Evolutionary conservation across 2,797 vertebrate species (phyloP), one percentile per base, ranked within the genome.

Genomic region (Xenops minutus): DNA sequence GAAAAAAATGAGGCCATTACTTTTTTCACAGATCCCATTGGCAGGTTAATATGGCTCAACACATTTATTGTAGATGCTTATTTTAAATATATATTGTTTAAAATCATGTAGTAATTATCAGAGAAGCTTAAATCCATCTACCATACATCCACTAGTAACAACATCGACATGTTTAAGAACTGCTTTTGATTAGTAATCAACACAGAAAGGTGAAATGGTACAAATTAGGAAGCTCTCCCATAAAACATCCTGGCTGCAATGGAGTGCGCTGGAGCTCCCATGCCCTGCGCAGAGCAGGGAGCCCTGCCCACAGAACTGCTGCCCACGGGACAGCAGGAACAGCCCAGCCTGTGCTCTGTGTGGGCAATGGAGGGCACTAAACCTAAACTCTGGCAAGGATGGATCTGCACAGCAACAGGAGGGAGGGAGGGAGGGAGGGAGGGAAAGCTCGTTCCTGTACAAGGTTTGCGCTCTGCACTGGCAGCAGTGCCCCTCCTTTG

Each of bases 41-140:
- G 98, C 98, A 98, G 97, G 97, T 98, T 98, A 98, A 98, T 97
- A 98, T 98, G 98, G 98, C 98, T 98, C 97, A 98, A 98, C 97
- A 98, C 96, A 97, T 97, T 97, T 95, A 98, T 93, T 97, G 97
- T 96, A 97, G 97, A 97, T 98, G 97, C 97, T 98, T 97, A 96
- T 89, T 98, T 98, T 97, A 98, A 98, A 98, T 98, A 98, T 96
- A 98, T 96, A 97, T 91, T 94, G 94, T 97, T 97, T 97, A 96
- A 98, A 98, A 96, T 97, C 32, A 93, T 98, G 95, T 97, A 97
- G 94, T 97, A 98, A 95, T 97, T 93, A 97, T 95, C 96, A 97
- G 97, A 97, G 95, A 97, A 98, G 97, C 93, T 98, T 97, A 97
- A 96, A 96, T 97, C 96, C 97, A 93, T 96, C 96, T 97, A 98